Percentiles rank a stretch among this genome's conserved stretches.
Conservation (phyloP, 2,888 invertebrate species). For the Drosophila prolongata region DNA sequence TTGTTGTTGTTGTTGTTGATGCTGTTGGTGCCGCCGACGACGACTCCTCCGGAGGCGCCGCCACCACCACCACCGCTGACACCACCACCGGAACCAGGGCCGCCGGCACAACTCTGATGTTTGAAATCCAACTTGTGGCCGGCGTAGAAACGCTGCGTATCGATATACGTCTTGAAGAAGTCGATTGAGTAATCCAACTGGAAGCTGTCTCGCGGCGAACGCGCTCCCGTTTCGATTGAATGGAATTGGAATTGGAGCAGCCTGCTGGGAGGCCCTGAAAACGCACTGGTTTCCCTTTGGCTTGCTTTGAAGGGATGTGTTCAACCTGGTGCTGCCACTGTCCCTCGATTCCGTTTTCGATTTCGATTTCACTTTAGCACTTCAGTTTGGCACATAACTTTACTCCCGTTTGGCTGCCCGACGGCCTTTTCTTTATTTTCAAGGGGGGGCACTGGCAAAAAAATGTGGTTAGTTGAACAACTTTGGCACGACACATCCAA, state of each 20-base stretch:
- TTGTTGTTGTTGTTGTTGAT: conserved; percentile 23
- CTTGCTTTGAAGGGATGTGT: not conserved
- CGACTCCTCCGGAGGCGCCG: conserved; percentile 80
- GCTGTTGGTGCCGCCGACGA: conserved; percentile 64
- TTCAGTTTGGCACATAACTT: too few relatives aligned
- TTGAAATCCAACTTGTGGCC: conserved; percentile 94
- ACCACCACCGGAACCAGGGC: conserved; percentile 86
- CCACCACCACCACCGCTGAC: conserved; percentile 42
- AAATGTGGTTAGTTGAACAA: conserved; percentile 12
- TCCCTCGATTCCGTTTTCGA: not conserved
- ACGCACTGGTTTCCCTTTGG: too few relatives aligned
- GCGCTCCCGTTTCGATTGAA: conserved; percentile 39
- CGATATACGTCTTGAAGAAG: conserved; percentile 84
- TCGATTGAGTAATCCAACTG: conserved; percentile 83
- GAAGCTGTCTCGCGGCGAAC: conserved; percentile 68
- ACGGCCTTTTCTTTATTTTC: not conserved
- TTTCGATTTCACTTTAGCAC: not conserved
- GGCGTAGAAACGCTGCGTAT: conserved; percentile 85
- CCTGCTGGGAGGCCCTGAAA: too few relatives aligned
- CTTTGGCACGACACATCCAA: conserved; percentile 16
- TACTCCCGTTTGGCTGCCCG: not conserved
- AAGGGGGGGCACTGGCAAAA: conserved; percentile 42
- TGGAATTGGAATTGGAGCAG: too few relatives aligned
- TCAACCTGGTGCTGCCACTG: not conserved
- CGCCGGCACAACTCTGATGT: conserved; percentile 90